These are phyloP conservation scores for Eupithecia subfuscata DNA, from an alignment of 2,888 invertebrate species.

Conservation along the genomic window DNA sequence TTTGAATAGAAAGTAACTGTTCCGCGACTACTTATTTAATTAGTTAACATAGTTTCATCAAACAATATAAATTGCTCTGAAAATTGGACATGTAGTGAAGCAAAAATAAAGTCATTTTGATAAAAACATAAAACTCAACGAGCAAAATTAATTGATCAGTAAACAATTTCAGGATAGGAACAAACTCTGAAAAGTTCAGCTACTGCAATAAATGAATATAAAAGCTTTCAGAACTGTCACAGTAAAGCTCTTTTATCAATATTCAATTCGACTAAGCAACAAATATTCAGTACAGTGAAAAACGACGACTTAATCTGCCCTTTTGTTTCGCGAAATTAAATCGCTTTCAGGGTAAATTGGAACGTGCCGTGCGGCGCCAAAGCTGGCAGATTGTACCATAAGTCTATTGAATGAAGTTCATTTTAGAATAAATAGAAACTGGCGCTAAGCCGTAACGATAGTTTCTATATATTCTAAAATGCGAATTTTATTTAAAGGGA, in stretches of 20 bases:
- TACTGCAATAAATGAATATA: not conserved
- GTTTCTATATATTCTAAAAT: not conserved
- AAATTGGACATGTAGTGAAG: not conserved
- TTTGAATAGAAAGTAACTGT: not conserved
- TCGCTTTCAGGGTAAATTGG: constrained; percentile 70
- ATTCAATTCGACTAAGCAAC: constrained; percentile 44
- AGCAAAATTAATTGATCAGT: not conserved
- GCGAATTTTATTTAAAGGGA: not conserved
- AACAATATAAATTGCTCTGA: not conserved
- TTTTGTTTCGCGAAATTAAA: constrained; percentile 76
- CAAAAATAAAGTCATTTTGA: not conserved
- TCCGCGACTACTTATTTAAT: not conserved
- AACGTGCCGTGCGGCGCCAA: constrained; percentile 48
- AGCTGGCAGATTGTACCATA: constrained; percentile 26
- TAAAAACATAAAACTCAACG: not conserved
- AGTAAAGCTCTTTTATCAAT: constrained; percentile 41
- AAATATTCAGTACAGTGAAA: constrained; percentile 50
- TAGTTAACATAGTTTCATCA: not conserved
- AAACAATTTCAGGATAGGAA: not conserved
- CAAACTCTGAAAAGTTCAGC: not conserved
- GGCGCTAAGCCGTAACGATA: not conserved
- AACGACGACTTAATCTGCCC: constrained; percentile 64
- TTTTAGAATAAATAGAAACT: constrained; percentile 6
- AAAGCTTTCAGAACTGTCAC: constrained; percentile 25
- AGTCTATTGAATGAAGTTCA: constrained; percentile 18